Conservation (phyloP, 2,797 vertebrate genomes). For the Galagoides demidoff region DNA sequence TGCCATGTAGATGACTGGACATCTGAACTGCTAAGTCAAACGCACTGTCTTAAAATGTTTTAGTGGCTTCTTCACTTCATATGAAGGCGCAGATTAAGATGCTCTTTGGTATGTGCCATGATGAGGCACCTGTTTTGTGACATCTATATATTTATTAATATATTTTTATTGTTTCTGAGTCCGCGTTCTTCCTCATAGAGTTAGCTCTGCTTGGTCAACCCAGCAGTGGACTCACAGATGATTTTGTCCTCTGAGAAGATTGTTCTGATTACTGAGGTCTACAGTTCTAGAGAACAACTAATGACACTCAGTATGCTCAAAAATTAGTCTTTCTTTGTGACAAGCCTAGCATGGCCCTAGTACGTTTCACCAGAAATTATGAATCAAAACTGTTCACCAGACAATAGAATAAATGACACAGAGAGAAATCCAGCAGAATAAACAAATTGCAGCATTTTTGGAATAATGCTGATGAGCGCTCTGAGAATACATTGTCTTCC, state of each 20-base stretch:
- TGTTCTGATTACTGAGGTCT: not conserved
- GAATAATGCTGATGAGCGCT: not conserved
- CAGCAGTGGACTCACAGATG: not conserved
- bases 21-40: not conserved
- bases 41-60: not conserved
- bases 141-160: not conserved
- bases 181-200: not conserved
- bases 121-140: not conserved
- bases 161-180: not conserved
- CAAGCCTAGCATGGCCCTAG: not conserved
- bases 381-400: not conserved
- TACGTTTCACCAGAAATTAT: not conserved
- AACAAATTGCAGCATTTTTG: not conserved
- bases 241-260: not conserved
- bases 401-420: not conserved
- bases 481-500: not conserved
- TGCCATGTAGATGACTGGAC: rapidly evolving
- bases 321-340: not conserved
- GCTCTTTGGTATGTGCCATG: not conserved
- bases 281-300: not conserved
- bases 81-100: not conserved
- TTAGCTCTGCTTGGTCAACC: not conserved
- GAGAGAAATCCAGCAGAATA: not conserved
- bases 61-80: not conserved
- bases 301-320: not conserved